These are phyloP conservation scores for Oreocharis arfaki DNA, from an alignment of 2,113 vertebrate species.

Conservation along the genomic window DNA sequence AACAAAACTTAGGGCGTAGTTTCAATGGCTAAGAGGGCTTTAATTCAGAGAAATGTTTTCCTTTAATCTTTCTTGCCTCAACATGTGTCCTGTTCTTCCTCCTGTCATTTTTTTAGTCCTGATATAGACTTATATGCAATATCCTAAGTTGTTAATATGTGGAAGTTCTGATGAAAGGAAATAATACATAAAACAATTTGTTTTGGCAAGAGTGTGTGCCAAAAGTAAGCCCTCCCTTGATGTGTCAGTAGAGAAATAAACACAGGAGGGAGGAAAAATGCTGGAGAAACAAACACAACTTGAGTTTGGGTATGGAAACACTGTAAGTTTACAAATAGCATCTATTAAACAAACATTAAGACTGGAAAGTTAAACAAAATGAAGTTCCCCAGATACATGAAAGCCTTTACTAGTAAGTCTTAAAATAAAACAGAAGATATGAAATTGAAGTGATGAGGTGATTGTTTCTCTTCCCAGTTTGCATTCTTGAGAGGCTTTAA, in stretches of 20 bases:
- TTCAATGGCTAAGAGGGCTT: not conserved
- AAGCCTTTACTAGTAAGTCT: conserved; percentile 45
- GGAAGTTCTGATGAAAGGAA: conserved; percentile 72
- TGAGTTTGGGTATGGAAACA: conserved; percentile 57
- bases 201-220: conserved; percentile 64
- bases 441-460: conserved; percentile 47
- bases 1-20: not conserved
- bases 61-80: conserved; percentile 3
- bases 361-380: conserved; percentile 65
- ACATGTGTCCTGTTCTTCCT: conserved; percentile 48
- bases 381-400: conserved; percentile 65
- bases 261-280: conserved; percentile 57
- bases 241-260: conserved; percentile 76
- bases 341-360: conserved; percentile 67
- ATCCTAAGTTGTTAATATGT: conserved; percentile 48
- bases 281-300: conserved; percentile 68
- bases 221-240: conserved; percentile 66
- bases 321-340: conserved; percentile 68
- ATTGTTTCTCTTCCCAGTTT: conserved; percentile 12
- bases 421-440: conserved; percentile 52
- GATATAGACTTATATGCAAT: conserved; percentile 6
- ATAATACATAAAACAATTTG: conserved; percentile 65
- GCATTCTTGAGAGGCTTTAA: not conserved
- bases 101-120: conserved; percentile 3
- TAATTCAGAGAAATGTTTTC: not conserved